Evolutionary conservation across 2,888 invertebrate genomes (phyloP), one percentile per base, ranked within the genome.

Genomic region (Timema podura): DNA sequence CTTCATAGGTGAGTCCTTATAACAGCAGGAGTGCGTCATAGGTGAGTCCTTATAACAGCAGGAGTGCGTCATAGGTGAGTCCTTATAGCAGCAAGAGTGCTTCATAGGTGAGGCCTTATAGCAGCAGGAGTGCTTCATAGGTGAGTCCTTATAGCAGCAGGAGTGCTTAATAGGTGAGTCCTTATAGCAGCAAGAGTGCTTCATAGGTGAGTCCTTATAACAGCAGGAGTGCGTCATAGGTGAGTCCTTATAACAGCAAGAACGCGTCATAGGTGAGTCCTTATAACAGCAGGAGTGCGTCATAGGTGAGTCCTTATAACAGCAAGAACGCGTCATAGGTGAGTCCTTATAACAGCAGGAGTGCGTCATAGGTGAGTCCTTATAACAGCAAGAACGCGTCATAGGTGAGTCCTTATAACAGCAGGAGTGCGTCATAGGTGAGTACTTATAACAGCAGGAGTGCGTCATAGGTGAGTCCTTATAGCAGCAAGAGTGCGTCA

Each of bases 21-120:
- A 11, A 9, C 49, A 49, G 10, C 13, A 49, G 49, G 49, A 49
- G 49, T 49, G 10, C 49, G 49, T 49, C 49, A 49, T 49, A 11
- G 49, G 49, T 49, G 49, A 49, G 49, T 49, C 10, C 10, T 49
- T 11, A 49, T 9, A 11, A 9, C 49, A 49, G 10, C 13, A 49
- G 49, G 49, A 49, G 49, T 49, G 10, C 49, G 49, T 49, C 49
- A 49, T 49, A 11, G 49, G 49, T 49, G 49, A 49, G 49, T 49
- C 10, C 10, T 49, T 11, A 49, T 9, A 11, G 10, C 49, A 49
- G 11, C 13, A 49, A 11, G 49, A 49, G 49, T 49, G 10, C 49
- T 9, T 49, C 49, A 49, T 49, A 11, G 49, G 49, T 49, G 49
- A 49, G 49, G 49, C 49, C 9, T 49, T 11, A 49, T 9, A 11